Conservation (phyloP, 1,140 invertebrate species). For the Bombus balteatus region DNA sequence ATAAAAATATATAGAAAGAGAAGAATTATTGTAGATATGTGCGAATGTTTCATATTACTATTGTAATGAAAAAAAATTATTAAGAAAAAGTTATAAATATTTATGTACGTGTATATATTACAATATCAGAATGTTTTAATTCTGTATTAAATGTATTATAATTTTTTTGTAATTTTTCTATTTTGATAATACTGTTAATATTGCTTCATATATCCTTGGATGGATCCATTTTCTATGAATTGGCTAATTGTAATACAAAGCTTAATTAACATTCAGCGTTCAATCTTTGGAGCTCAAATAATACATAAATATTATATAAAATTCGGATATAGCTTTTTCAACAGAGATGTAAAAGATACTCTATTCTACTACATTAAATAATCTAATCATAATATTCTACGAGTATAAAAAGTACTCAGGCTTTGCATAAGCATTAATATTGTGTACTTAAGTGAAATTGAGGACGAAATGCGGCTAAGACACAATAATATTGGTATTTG, state of each 20-base stretch:
- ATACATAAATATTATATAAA: neutral
- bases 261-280: neutral
- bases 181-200: neutral
- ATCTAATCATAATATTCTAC: neutral
- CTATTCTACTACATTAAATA: neutral
- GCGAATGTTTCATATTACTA: too few species aligned
- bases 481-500: neutral
- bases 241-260: neutral
- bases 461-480: neutral
- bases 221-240: neutral
- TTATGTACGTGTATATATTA: too few species aligned
- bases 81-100: too few species aligned
- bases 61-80: too few species aligned
- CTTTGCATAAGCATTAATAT: neutral
- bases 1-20: neutral
- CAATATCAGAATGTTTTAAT: too few species aligned
- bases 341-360: neutral
- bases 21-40: neutral
- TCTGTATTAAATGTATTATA: too few species aligned
- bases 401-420: neutral
- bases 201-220: neutral
- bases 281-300: rapidly evolving
- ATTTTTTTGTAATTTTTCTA: too few species aligned
- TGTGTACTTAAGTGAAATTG: constrained; percentile 28
- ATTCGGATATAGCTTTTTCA: neutral